Conservation (phyloP, 2,888 invertebrate species). For the Drosophila helvetica region DNA sequence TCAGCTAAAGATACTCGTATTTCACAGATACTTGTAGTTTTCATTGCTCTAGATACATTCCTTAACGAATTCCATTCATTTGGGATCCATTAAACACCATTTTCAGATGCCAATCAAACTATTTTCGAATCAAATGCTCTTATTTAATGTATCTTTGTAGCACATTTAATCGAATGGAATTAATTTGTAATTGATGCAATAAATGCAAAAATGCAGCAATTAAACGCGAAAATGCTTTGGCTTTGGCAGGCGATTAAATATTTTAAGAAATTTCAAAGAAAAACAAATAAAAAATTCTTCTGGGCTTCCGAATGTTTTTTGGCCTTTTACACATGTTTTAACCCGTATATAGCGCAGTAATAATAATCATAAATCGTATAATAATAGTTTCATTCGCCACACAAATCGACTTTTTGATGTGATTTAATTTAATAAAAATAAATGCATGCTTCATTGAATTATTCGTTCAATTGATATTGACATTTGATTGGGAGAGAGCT, state of each 20-base stretch:
- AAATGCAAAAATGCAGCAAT: neutral
- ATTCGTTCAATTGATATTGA: neutral
- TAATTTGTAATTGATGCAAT: neutral
- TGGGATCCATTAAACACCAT: neutral
- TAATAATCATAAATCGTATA: neutral
- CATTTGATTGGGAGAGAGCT: neutral
- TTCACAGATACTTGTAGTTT: no score
- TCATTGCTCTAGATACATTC: neutral
- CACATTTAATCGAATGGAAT: neutral
- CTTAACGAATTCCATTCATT: neutral
- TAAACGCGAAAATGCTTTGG: neutral
- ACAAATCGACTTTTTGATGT: neutral
- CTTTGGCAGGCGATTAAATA: neutral
- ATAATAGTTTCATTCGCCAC: neutral
- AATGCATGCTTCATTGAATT: neutral
- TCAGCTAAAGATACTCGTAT: no score
- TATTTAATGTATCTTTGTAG: neutral
- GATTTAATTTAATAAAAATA: neutral
- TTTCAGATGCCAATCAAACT: neutral
- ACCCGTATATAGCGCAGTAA: neutral
- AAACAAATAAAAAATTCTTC: no score
- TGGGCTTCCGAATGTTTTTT: neutral
- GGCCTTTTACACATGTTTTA: neutral
- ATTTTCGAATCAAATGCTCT: neutral
- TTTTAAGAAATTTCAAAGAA: no score